Percentiles rank a stretch among this genome's conserved stretches.
Evolutionary conservation across 2,888 invertebrate genomes (phyloP).

Genomic region (Cerceris rybyensis): DNA sequence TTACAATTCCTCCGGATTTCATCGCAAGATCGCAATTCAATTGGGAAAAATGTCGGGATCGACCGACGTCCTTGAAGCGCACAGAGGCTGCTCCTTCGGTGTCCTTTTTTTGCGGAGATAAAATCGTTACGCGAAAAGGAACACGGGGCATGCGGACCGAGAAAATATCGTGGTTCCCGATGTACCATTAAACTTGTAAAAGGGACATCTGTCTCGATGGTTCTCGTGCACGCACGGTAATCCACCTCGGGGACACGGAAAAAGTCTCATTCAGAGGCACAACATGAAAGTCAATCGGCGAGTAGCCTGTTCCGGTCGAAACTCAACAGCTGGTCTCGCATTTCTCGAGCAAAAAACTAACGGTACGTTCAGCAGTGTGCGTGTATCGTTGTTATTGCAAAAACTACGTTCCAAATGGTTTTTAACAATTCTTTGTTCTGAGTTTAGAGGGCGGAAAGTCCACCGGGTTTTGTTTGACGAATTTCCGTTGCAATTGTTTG

Average conservation of each 20-base stretch:
- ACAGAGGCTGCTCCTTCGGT: no score
- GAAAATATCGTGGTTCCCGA: constrained; percentile 7
- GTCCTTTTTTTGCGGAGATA: neutral
- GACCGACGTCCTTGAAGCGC: no score
- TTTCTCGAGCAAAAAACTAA: constrained; percentile 15
- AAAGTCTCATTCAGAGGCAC: constrained; percentile 29
- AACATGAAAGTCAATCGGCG: constrained; percentile 38
- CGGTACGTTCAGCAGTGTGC: neutral
- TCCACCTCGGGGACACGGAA: constrained; percentile 13
- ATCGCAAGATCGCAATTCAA: no score
- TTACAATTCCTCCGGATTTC: no score
- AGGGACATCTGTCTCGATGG: constrained; percentile 15
- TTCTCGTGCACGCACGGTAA: constrained; percentile 1
- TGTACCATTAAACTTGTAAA: constrained; percentile 14
- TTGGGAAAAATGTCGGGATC: no score
- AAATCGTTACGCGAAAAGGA: neutral
- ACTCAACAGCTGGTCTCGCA: constrained; percentile 11
- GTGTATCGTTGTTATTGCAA: neutral
- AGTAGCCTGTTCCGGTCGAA: constrained; percentile 11
- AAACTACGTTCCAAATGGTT: neutral
- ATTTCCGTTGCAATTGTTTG: no score
- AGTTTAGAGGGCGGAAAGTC: no score
- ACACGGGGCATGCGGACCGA: neutral
- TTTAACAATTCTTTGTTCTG: no score
- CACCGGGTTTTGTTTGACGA: no score